These are phyloP conservation scores for Drosophila santomea DNA, from an alignment of 1,140 invertebrate species.

Conservation along the genomic window DNA sequence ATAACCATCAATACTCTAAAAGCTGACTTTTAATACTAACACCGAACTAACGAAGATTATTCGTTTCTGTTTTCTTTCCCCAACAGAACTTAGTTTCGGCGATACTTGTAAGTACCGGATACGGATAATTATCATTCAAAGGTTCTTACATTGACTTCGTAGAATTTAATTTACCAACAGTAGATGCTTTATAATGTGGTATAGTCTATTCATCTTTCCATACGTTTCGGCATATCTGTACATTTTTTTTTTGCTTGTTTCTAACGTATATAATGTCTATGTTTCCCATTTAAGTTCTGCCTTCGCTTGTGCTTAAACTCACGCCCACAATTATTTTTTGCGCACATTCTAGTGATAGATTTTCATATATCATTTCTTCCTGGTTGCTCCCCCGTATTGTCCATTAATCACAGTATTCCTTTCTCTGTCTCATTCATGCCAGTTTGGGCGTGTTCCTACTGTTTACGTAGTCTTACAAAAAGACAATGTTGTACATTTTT, in stretches of 20 bases:
- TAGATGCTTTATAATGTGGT: slow-evolving; percentile 8
- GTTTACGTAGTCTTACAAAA: background rate
- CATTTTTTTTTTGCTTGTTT: slow-evolving; percentile 39
- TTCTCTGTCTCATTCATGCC: slow-evolving; percentile 25
- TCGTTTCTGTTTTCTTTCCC: slow-evolving; percentile 42
- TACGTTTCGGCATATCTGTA: too few relatives aligned
- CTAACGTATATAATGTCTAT: slow-evolving; percentile 22
- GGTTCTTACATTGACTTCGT: background rate
- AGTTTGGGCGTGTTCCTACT: slow-evolving; percentile 5
- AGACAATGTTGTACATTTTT: background rate
- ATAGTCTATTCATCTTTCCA: background rate
- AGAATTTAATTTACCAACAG: slow-evolving; percentile 2
- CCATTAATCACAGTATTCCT: background rate
- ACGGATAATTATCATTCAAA: slow-evolving; percentile 27
- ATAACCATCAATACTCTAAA: slow-evolving; percentile 12
- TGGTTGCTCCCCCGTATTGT: slow-evolving; percentile 3
- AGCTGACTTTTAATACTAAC: slow-evolving; percentile 39
- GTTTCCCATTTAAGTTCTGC: slow-evolving; percentile 11
- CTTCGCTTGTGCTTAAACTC: slow-evolving; percentile 19
- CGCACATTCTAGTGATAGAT: slow-evolving; percentile 5
- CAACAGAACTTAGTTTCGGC: slow-evolving; percentile 84
- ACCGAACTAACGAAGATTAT: slow-evolving; percentile 51
- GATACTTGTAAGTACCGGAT: slow-evolving; percentile 82
- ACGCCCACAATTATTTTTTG: background rate
- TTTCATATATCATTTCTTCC: background rate